phyloP scores from a whole-genome alignment of 1,140 invertebrate genomes.

The Cryptotermes secundus region DNA sequence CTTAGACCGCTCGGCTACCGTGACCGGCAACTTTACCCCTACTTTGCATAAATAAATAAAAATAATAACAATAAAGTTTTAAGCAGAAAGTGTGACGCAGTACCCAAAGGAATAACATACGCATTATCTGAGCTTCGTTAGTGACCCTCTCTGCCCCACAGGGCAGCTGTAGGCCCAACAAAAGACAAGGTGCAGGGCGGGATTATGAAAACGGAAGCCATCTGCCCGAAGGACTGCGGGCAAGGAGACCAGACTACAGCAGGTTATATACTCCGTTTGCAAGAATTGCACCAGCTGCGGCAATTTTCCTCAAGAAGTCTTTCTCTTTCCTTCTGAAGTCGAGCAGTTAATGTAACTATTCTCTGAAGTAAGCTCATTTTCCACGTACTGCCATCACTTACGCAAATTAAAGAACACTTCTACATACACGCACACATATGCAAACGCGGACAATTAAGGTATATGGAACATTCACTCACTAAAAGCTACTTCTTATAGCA shows the following conservation, averaged over 20 bases:
- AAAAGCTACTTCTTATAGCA: no score
- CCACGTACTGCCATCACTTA: background rate
- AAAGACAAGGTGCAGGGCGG: conserved; percentile 8
- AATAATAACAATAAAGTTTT: background rate
- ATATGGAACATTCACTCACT: no score
- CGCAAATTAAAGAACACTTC: no score
- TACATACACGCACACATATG: no score
- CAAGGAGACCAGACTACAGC: background rate
- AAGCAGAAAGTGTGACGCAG: no score
- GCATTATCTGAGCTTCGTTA: background rate
- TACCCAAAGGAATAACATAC: background rate
- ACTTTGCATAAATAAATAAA: no score
- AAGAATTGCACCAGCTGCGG: background rate
- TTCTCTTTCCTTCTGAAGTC: background rate
- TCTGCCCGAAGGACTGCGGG: background rate
- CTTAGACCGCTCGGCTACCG: no score
- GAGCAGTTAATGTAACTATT: background rate
- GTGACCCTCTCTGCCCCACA: background rate
- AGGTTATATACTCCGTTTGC: background rate
- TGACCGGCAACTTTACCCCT: no score
- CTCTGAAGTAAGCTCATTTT: background rate
- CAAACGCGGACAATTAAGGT: no score
- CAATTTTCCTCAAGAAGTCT: background rate
- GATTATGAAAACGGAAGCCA: background rate
- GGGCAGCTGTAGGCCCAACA: background rate